phyloP scores from a whole-genome alignment of 2,888 invertebrate species.

The Oxystoma pomonae region DNA sequence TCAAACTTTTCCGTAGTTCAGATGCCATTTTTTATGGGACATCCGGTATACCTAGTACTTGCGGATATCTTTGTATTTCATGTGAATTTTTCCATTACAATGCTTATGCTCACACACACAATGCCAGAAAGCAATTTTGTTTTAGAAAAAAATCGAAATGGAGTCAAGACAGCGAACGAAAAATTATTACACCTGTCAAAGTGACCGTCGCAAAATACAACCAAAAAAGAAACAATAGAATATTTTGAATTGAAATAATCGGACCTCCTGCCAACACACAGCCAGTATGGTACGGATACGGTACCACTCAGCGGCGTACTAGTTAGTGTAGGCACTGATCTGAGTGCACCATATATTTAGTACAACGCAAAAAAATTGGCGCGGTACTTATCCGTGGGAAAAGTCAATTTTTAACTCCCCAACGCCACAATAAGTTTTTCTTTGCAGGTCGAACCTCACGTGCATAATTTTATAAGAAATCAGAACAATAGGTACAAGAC shows the following conservation, averaged over 20 bases:
- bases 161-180: neutral
- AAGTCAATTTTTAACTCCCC: neutral
- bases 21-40: no score
- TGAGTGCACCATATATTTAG: neutral
- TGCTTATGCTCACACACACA: no score
- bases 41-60: no score
- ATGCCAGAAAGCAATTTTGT: neutral
- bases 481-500: no score
- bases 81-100: no score
- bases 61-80: no score
- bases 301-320: neutral
- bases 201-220: neutral
- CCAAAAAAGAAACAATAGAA: neutral
- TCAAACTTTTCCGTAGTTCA: no score
- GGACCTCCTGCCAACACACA: constrained; percentile 4
- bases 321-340: no score
- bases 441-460: no score
- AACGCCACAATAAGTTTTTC: no score
- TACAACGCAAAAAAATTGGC: neutral
- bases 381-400: neutral
- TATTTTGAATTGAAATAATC: constrained; percentile 1
- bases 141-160: neutral
- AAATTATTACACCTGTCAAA: neutral
- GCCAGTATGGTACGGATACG: neutral
- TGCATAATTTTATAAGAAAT: no score